Evolutionary conservation across 2,888 invertebrate species (phyloP).

Genomic region (Dynastes hyllus): DNA sequence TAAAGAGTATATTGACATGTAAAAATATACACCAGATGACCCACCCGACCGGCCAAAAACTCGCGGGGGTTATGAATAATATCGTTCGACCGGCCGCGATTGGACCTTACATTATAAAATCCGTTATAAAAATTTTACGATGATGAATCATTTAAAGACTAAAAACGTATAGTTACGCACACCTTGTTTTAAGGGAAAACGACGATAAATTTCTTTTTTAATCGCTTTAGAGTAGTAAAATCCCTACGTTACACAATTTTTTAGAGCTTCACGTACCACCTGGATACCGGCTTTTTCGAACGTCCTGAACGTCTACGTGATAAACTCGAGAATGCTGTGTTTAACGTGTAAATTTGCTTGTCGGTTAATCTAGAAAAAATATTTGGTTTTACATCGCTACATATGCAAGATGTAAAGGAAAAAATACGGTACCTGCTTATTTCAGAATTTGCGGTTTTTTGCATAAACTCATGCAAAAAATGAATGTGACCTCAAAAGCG

Average conservation of each 20-base stretch:
- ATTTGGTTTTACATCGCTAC: neutral
- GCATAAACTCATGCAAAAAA: neutral
- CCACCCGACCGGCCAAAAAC: neutral
- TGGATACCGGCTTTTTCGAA: neutral
- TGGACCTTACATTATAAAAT: neutral
- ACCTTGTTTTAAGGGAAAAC: neutral
- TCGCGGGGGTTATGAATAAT: slow-evolving; percentile 10
- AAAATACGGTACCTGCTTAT: too few relatives aligned
- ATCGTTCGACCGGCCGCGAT: neutral
- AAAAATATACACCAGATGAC: neutral
- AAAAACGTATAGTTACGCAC: neutral
- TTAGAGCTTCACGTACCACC: neutral
- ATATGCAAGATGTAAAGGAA: too few relatives aligned
- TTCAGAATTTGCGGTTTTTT: neutral
- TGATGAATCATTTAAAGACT: slow-evolving; percentile 18
- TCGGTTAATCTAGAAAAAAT: slow-evolving; percentile 2
- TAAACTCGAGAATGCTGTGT: neutral
- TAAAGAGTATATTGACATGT: neutral
- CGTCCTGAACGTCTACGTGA: neutral
- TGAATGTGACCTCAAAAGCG: neutral
- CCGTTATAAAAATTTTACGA: slow-evolving; percentile 26
- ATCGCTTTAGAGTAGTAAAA: slow-evolving; percentile 15
- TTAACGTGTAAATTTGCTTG: neutral
- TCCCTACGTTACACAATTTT: neutral
- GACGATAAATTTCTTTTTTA: slow-evolving; percentile 8